Conservation (phyloP, 2,113 vertebrate species). For the Callithrix jacchus region DNA sequence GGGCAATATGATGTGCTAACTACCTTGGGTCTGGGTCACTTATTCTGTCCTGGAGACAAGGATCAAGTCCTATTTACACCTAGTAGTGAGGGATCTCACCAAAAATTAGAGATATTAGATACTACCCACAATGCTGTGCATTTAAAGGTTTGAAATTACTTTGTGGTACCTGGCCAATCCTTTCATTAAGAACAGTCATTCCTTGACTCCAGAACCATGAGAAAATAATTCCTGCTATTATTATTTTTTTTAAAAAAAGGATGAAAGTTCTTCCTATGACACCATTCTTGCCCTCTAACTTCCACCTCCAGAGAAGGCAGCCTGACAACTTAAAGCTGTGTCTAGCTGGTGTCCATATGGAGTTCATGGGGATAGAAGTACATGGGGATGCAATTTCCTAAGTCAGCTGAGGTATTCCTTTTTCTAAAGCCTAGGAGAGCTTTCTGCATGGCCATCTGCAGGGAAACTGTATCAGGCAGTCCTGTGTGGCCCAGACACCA, state of each 20-base stretch:
- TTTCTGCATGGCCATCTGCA: not conserved
- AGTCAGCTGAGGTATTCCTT: not conserved
- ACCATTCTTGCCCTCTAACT: not conserved
- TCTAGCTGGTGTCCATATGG: not conserved
- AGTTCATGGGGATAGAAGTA: not conserved
- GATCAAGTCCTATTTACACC: not conserved
- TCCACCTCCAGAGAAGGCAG: not conserved
- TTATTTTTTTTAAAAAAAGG: not conserved
- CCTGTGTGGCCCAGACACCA: not conserved
- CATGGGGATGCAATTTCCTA: not conserved
- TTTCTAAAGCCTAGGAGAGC: not conserved
- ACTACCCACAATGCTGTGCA: not conserved
- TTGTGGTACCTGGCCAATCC: not conserved
- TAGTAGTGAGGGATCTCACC: not conserved
- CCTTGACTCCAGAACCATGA: not conserved
- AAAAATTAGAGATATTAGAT: not conserved
- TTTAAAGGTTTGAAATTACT: not conserved
- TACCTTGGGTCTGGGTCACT: not conserved
- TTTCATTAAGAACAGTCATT: not conserved
- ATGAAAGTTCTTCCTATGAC: not conserved
- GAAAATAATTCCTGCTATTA: not conserved
- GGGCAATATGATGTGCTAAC: not conserved
- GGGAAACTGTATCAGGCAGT: not conserved
- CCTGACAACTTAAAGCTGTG: not conserved
- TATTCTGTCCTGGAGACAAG: not conserved